Conservation (phyloP, 2,113 vertebrate species). For the Bubo blakistoni region DNA sequence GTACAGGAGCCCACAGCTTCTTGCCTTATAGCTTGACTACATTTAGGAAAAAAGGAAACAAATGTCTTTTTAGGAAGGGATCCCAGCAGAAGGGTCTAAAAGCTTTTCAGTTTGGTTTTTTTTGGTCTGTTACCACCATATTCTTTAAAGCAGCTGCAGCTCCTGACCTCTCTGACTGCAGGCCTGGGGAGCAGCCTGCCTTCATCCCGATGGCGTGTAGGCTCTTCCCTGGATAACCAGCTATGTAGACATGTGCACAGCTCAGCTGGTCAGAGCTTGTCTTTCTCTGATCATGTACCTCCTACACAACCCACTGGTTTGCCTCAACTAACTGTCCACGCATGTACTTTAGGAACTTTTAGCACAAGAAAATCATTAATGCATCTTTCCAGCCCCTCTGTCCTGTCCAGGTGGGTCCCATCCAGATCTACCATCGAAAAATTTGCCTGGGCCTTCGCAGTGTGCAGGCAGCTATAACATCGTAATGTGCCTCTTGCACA, state of each 20-base stretch:
- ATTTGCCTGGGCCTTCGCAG: not conserved
- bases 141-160: not conserved
- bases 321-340: not conserved
- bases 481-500: accelerated
- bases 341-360: not conserved
- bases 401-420: no score
- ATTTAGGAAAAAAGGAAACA: not conserved
- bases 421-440: accelerated
- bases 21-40: no score
- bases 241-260: not conserved
- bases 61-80: not conserved
- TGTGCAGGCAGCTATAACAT: accelerated
- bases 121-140: not conserved
- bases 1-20: not conserved
- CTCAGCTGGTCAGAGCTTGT: not conserved
- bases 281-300: not conserved
- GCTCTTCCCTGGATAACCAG: not conserved
- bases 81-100: no score
- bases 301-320: not conserved
- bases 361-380: not conserved
- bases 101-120: not conserved
- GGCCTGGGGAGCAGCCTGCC: not conserved
- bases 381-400: not conserved
- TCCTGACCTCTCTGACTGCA: not conserved
- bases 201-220: not conserved